A percentile compares a stretch with the other conserved stretches of the same genome.
phyloP scores from a whole-genome alignment of 1,140 invertebrate genomes.

The Chrysoperla carnea region DNA sequence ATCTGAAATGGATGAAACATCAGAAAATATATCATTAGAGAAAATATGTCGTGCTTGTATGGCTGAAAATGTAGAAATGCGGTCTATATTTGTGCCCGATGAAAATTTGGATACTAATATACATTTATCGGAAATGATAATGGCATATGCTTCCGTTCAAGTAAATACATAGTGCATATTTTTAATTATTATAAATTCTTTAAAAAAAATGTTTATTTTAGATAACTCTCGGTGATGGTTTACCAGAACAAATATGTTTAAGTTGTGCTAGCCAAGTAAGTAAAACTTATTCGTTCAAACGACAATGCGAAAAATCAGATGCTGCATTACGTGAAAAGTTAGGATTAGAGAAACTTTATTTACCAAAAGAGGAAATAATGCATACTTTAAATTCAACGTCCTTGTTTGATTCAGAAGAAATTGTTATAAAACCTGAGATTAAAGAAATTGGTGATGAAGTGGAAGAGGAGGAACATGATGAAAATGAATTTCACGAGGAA shows the following conservation, averaged over 20 bases:
- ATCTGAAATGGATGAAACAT: slow-evolving; percentile 12
- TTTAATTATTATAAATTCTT: slow-evolving; percentile 3
- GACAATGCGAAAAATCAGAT: slow-evolving; percentile 41
- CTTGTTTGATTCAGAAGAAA: slow-evolving; percentile 1
- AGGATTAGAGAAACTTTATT: slow-evolving; percentile 12
- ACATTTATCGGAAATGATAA: slow-evolving; percentile 29
- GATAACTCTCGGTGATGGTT: slow-evolving; percentile 37
- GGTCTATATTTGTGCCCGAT: slow-evolving; percentile 15
- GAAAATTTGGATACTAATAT: slow-evolving; percentile 10
- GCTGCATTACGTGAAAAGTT: slow-evolving; percentile 30
- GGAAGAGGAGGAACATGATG: slow-evolving; percentile 2
- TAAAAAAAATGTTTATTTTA: slow-evolving; percentile 12
- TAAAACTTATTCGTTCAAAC: slow-evolving; percentile 40
- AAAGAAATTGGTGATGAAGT: slow-evolving; percentile 6
- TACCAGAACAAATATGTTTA: slow-evolving; percentile 38
- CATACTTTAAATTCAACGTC: neutral
- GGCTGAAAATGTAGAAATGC: slow-evolving; percentile 15
- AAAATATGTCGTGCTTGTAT: slow-evolving; percentile 18
- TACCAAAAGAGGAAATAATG: neutral
- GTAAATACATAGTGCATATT: slow-evolving; percentile 15
- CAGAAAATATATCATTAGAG: slow-evolving; percentile 8
- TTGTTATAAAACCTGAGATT: slow-evolving; percentile 9
- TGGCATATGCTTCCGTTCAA: slow-evolving; percentile 29
- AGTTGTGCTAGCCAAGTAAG: slow-evolving; percentile 38
- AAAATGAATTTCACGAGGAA: slow-evolving; percentile 6